Conservation (phyloP, 2,113 vertebrate genomes). For the Ammodytes marinus region DNA sequence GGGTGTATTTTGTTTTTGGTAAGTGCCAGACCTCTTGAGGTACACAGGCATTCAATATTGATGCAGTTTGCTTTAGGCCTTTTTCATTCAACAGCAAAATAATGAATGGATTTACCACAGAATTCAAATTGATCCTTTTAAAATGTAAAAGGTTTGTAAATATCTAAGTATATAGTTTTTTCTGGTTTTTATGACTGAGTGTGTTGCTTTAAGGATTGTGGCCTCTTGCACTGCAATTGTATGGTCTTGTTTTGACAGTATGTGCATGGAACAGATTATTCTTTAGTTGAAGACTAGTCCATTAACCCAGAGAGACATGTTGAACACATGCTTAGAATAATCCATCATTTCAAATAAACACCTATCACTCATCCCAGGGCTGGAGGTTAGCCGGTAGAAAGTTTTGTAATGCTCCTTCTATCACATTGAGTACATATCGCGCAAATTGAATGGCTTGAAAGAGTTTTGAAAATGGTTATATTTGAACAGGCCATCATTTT, state of each 20-base stretch:
- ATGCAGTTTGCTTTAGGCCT: slow-evolving; percentile 48
- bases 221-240: slow-evolving; percentile 12
- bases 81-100: slow-evolving; percentile 50
- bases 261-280: background rate
- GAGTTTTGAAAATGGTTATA: background rate
- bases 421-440: background rate
- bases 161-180: no score
- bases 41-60: slow-evolving; percentile 51
- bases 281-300: slow-evolving; percentile 12
- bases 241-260: slow-evolving; percentile 30
- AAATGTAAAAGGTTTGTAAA: slow-evolving; percentile 39
- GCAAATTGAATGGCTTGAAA: background rate
- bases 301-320: background rate
- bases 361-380: background rate
- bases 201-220: background rate
- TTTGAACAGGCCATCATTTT: slow-evolving; percentile 1
- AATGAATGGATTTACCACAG: slow-evolving; percentile 24
- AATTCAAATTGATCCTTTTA: slow-evolving; percentile 23
- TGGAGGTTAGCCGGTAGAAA: slow-evolving; percentile 29
- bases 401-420: slow-evolving; percentile 23
- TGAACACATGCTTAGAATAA: slow-evolving; percentile 33
- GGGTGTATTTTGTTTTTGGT: slow-evolving; percentile 59
- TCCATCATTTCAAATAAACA: slow-evolving; percentile 19
- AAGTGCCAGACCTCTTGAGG: slow-evolving; percentile 60
- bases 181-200: slow-evolving; percentile 2